phyloP scores from a whole-genome alignment of 2,113 vertebrate genomes.

The Leucopsar rothschildi region DNA sequence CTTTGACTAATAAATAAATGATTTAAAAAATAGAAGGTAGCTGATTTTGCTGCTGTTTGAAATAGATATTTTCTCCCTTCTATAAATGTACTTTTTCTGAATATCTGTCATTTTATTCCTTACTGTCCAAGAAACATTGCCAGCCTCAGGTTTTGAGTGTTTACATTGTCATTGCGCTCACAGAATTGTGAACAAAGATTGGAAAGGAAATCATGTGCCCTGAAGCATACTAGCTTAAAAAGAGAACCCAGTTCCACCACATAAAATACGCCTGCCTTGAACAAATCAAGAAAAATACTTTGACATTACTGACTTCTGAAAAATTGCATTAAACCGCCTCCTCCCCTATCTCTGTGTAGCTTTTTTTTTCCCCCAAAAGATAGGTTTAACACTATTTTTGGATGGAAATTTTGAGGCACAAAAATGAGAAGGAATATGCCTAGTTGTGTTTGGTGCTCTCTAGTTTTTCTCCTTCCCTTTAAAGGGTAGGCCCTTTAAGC shows the following conservation, averaged over 20 bases:
- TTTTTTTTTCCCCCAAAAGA: neutral
- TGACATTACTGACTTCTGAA: neutral
- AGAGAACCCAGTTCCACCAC: neutral
- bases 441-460: neutral
- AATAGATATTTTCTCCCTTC: neutral
- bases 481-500: neutral
- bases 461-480: neutral
- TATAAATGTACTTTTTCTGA: neutral
- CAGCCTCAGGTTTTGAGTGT: neutral
- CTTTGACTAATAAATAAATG: neutral
- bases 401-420: neutral
- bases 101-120: neutral
- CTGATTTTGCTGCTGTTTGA: neutral
- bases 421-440: neutral
- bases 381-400: neutral
- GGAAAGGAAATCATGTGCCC: neutral
- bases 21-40: neutral
- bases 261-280: neutral
- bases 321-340: neutral
- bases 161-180: neutral
- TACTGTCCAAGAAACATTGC: neutral
- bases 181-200: neutral
- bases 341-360: rapidly evolving
- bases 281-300: neutral
- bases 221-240: neutral